Percentiles rank a stretch among this genome's conserved stretches.
Conservation (phyloP, 1,140 invertebrate genomes). For the Drosophila tristis region DNA sequence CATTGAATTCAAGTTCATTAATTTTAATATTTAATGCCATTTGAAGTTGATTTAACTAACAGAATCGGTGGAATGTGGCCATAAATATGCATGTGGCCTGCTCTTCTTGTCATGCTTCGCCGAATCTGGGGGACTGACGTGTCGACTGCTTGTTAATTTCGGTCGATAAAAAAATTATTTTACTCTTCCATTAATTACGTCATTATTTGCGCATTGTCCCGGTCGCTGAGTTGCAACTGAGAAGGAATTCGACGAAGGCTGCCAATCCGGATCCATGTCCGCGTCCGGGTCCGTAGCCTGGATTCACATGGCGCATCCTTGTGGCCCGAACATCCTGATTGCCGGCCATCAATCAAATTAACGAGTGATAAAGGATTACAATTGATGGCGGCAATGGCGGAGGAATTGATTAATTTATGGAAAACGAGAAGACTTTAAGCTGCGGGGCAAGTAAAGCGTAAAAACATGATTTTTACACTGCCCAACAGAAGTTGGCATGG, state of each 20-base stretch:
- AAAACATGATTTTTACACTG: slow-evolving; percentile 43
- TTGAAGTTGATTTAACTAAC: slow-evolving; percentile 57
- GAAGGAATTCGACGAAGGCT: not conserved
- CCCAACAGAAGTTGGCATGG: slow-evolving; percentile 12
- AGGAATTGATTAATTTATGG: slow-evolving; percentile 78
- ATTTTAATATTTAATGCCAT: slow-evolving; percentile 64
- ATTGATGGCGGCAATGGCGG: slow-evolving; percentile 26
- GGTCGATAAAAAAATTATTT: slow-evolving; percentile 60
- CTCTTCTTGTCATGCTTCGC: slow-evolving; percentile 9
- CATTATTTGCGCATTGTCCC: slow-evolving; percentile 75
- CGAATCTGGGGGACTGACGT: slow-evolving; percentile 27
- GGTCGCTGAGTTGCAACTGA: not conserved
- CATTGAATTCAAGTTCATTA: slow-evolving; percentile 54
- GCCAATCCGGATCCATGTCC: slow-evolving; percentile 3
- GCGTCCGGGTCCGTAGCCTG: not conserved
- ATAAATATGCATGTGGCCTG: slow-evolving; percentile 17
- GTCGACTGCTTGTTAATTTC: slow-evolving; percentile 65
- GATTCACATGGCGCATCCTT: slow-evolving; percentile 20
- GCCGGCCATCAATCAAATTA: slow-evolving; percentile 66
- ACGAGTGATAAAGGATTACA: slow-evolving; percentile 75
- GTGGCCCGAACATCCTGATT: slow-evolving; percentile 29
- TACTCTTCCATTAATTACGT: slow-evolving; percentile 69
- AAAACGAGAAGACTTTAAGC: slow-evolving; percentile 61
- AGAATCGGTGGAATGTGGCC: slow-evolving; percentile 12
- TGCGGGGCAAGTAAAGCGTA: slow-evolving; percentile 4